A percentile compares a stretch with the other conserved stretches of the same genome.
These are phyloP conservation scores for Otus scops DNA, from an alignment of 2,797 vertebrate genomes.

Conservation along the genomic window DNA sequence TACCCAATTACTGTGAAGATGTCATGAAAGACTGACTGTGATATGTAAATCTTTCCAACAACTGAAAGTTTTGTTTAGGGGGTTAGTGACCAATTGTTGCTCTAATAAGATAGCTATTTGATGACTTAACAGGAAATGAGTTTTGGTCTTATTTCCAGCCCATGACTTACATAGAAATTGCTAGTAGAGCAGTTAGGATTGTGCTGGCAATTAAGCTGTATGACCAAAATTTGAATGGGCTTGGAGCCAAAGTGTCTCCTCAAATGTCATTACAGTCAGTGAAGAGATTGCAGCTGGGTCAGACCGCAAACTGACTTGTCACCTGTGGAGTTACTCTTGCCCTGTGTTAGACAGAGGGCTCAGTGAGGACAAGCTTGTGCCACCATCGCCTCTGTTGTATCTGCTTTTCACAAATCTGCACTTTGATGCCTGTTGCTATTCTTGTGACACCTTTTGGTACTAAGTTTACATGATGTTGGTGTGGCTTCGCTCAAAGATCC, in stretches of 20 bases:
- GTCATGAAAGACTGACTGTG: neutral
- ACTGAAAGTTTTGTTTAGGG: neutral
- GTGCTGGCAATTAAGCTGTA: neutral
- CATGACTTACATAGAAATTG: neutral
- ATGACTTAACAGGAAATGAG: constrained; percentile 1
- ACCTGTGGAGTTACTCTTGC: neutral
- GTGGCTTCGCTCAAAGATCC: neutral
- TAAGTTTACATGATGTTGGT: neutral
- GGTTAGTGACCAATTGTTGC: neutral
- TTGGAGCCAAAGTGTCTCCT: neutral
- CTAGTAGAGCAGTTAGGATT: neutral
- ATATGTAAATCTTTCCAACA: neutral
- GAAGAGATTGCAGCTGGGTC: neutral
- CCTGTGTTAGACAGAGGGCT: neutral
- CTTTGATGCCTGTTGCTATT: neutral
- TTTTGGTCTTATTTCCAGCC: neutral
- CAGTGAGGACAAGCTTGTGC: neutral
- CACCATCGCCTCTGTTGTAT: neutral
- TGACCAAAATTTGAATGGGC: neutral
- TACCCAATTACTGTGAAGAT: neutral
- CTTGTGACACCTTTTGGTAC: neutral
- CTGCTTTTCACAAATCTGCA: neutral
- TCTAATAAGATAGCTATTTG: neutral
- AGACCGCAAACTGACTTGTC: neutral
- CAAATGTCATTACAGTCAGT: neutral